Percentiles rank a stretch among this genome's conserved stretches.
Conservation (phyloP, 2,888 invertebrate genomes). For the Stratiomys singularior region DNA sequence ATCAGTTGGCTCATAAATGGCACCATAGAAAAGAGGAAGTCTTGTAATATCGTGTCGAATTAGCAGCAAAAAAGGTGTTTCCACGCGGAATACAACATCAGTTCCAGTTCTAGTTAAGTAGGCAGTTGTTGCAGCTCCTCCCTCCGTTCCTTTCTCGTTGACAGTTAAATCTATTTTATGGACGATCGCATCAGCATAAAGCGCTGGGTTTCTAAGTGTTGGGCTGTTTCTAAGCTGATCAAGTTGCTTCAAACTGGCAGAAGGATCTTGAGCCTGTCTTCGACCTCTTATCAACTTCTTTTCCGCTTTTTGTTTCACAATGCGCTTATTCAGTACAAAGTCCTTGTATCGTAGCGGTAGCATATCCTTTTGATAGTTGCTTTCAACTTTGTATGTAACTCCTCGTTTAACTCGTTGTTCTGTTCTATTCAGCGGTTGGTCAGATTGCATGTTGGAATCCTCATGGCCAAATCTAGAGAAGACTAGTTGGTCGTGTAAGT, state of each 20-base stretch:
- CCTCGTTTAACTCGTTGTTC: slow-evolving; percentile 49
- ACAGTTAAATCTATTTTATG: slow-evolving; percentile 73
- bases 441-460: slow-evolving; percentile 16
- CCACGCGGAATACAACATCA: slow-evolving; percentile 67
- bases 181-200: slow-evolving; percentile 69
- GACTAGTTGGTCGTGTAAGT: slow-evolving; percentile 41
- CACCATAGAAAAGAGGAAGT: slow-evolving; percentile 75
- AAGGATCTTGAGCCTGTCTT: slow-evolving; percentile 48
- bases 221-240: slow-evolving; percentile 50
- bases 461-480: slow-evolving; percentile 52
- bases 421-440: not conserved
- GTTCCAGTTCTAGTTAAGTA: slow-evolving; percentile 69
- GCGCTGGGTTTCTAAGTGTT: slow-evolving; percentile 64
- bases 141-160: slow-evolving; percentile 75
- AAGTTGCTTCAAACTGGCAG: slow-evolving; percentile 51
- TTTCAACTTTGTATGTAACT: slow-evolving; percentile 56
- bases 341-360: slow-evolving; percentile 55
- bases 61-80: slow-evolving; percentile 76
- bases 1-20: slow-evolving; percentile 68
- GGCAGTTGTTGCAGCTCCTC: slow-evolving; percentile 71
- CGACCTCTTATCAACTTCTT: slow-evolving; percentile 54
- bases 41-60: slow-evolving; percentile 73
- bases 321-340: slow-evolving; percentile 56
- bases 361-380: slow-evolving; percentile 49
- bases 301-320: slow-evolving; percentile 56